Evolutionary conservation across 2,113 vertebrate genomes (phyloP).

Genomic region (Limnothrissa miodon): DNA sequence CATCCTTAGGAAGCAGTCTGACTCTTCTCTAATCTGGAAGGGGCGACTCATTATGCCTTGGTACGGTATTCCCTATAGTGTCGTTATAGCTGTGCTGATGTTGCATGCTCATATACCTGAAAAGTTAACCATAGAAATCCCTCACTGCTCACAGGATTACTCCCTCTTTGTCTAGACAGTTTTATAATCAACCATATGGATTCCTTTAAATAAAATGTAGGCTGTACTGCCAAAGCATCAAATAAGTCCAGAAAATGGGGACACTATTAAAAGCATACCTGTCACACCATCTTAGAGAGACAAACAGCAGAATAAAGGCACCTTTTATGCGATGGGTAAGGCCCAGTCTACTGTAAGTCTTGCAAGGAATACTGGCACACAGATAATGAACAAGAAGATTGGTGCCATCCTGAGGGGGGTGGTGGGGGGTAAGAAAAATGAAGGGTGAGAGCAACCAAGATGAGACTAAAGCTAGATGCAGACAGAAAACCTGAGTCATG

Average conservation of each 20-base stretch:
- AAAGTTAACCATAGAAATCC: background rate
- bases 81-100: background rate
- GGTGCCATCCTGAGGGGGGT: constrained; percentile 36
- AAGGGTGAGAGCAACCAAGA: background rate
- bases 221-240: background rate
- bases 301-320: background rate
- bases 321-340: background rate
- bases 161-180: background rate
- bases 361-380: background rate
- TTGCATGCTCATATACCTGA: background rate
- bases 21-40: background rate
- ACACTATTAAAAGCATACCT: background rate
- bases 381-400: background rate
- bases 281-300: background rate
- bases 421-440: constrained; percentile 52
- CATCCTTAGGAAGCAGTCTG: background rate
- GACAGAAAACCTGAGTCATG: background rate
- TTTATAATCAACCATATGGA: background rate
- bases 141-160: background rate
- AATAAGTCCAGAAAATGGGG: background rate
- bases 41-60: background rate
- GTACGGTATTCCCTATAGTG: background rate
- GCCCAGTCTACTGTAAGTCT: background rate
- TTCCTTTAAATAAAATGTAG: background rate
- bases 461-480: constrained; percentile 1